phyloP scores from a whole-genome alignment of 2,113 vertebrate genomes.

The Corydoras maculifer region DNA sequence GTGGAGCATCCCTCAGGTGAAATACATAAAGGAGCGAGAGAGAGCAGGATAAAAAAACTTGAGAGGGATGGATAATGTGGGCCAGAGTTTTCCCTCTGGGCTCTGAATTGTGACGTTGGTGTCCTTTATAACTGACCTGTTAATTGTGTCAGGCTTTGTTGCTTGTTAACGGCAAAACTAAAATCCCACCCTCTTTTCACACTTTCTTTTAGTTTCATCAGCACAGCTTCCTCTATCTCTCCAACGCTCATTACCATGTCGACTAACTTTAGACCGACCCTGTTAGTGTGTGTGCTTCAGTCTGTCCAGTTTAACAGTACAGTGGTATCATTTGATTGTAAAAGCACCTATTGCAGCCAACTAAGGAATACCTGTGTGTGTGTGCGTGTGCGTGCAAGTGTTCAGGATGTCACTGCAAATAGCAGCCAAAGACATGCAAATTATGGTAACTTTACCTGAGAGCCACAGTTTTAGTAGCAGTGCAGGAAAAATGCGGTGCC shows the following conservation, averaged over 20 bases:
- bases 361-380: not conserved
- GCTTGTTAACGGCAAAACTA: conserved; percentile 23
- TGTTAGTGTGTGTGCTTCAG: conserved; percentile 16
- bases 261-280: conserved; percentile 12
- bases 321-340: conserved; percentile 30
- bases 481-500: conserved; percentile 7
- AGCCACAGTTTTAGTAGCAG: conserved; percentile 28
- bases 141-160: conserved; percentile 16
- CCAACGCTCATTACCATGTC: not conserved
- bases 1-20: conserved; percentile 32
- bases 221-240: not conserved
- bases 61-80: conserved; percentile 21
- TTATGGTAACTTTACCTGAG: conserved; percentile 22
- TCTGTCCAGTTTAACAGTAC: conserved; percentile 20
- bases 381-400: not conserved
- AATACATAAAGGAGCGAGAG: not conserved
- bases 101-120: conserved; percentile 11
- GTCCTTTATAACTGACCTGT: conserved; percentile 29
- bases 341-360: not conserved
- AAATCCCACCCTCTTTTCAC: conserved; percentile 16
- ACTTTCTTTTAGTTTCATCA: not conserved
- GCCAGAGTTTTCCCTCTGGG: conserved; percentile 26
- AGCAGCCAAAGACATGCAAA: conserved; percentile 21
- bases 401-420: not conserved
- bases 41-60: not conserved